phyloP scores from a whole-genome alignment of 2,113 vertebrate genomes.

The Gallinago undulata region DNA sequence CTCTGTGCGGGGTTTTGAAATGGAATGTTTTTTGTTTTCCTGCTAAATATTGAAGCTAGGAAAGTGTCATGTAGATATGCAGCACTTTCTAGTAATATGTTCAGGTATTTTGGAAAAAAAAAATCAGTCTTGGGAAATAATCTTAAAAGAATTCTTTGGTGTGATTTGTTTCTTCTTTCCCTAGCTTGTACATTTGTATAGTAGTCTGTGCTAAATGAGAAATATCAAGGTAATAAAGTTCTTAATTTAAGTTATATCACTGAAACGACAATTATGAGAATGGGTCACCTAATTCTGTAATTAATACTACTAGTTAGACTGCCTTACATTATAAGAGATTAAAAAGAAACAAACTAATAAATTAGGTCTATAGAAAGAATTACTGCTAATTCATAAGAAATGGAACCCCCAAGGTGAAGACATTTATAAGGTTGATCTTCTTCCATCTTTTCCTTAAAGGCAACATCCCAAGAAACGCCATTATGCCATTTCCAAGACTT shows the following conservation, averaged over 20 bases:
- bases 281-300: neutral
- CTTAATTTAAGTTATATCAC: neutral
- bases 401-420: neutral
- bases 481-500: neutral
- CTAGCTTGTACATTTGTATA: neutral
- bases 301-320: neutral
- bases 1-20: neutral
- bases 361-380: neutral
- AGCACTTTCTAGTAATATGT: neutral
- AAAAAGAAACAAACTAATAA: neutral
- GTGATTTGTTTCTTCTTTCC: neutral
- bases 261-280: neutral
- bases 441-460: neutral
- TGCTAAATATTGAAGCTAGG: neutral
- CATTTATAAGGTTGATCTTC: neutral
- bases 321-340: neutral
- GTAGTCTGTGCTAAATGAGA: neutral
- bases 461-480: neutral
- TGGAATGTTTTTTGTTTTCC: neutral
- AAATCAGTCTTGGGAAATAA: neutral
- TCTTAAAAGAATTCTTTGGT: neutral
- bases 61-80: neutral
- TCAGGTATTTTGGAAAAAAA: neutral
- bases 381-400: neutral
- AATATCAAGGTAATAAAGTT: conserved; percentile 21